Evolutionary conservation across 1,140 invertebrate genomes (phyloP).

Genomic region (Hesperophylax magnus): DNA sequence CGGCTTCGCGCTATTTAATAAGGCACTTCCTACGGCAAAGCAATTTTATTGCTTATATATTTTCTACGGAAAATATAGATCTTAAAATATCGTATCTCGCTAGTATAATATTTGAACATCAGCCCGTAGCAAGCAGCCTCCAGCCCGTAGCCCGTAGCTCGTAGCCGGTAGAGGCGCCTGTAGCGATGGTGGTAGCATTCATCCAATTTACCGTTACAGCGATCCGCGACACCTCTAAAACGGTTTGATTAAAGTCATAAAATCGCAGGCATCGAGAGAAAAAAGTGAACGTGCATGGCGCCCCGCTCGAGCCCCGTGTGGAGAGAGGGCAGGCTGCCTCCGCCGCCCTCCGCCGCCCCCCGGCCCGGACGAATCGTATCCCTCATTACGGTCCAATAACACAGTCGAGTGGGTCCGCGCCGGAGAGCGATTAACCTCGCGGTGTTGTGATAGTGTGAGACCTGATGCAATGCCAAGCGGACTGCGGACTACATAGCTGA

Average conservation of each 20-base stretch:
- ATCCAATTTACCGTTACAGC: constrained; percentile 44
- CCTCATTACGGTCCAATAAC: constrained; percentile 68
- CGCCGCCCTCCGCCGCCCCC: not conserved
- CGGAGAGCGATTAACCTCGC: constrained; percentile 61
- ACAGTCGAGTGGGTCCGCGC: constrained; percentile 66
- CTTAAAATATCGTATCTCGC: too few relatives aligned
- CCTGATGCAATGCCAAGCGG: too few relatives aligned
- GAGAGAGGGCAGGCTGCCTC: not conserved
- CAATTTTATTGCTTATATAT: too few relatives aligned
- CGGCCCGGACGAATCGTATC: constrained; percentile 46
- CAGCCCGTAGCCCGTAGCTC: not conserved
- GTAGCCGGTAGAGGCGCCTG: not conserved
- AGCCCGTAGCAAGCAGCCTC: not conserved
- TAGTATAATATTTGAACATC: too few relatives aligned
- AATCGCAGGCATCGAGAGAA: constrained; percentile 27
- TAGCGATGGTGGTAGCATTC: not conserved
- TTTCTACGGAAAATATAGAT: too few relatives aligned
- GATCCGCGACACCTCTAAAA: constrained; percentile 48
- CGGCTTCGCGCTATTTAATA: too few relatives aligned
- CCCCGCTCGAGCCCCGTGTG: not conserved
- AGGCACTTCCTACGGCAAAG: too few relatives aligned
- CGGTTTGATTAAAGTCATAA: constrained; percentile 56
- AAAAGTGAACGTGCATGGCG: not conserved
- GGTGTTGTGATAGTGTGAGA: not conserved
- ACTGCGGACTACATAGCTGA: too few relatives aligned